Evolutionary conservation across 2,113 vertebrate species (phyloP), one percentile per base, ranked within the genome.

Genomic region (Thunnus maccoyii): DNA sequence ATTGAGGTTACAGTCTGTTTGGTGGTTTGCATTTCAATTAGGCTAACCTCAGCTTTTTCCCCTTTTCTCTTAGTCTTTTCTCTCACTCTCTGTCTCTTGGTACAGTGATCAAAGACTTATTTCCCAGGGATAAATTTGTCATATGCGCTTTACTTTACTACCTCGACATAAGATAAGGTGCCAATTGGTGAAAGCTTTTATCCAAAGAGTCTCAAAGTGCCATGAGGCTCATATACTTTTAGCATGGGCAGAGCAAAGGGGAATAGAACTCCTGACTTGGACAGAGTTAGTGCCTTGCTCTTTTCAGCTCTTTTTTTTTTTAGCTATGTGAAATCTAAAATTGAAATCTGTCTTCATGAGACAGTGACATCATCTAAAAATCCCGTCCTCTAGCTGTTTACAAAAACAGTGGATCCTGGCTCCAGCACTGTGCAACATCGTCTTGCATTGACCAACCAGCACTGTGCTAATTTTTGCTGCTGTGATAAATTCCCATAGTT

Each of bases 21-120:
- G 62, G 13, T 58, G 80, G 71, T 74, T 83, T 86, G 86, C 63
- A 91, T 85, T 85, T 81, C 63, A 85, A 79, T 77, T 32, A 63
- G 68, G 25, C 63, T 9, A 72, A 70, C 80, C 52, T 66, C 50
- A 54, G 54, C 22, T 18, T 66, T 4, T 44, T 6, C 12, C 5
- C 6, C 2, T 41, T 30, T 50, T 65, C 52, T 17, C 16, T 44
- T 65, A 36, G 32, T 36, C 66, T 63, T 48, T 69, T 61, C 58
- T 57, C 64, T 67, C 50, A 1, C 54, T 68, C 54, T 61, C 58
- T 41, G 30, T 66, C 46, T 65, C 60, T 27, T 3, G 75, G 32
- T 76, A 62, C 36, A 0, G 1, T 67, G 84, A 85, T 84, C 72
- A 79, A 86, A 90, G 71, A 57, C 47, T 62, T 55, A 68, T 76